Percentiles rank a stretch among this genome's conserved stretches.
Evolutionary conservation across 2,113 vertebrate species (phyloP).

Genomic region (Nothobranchius kuhntae): DNA sequence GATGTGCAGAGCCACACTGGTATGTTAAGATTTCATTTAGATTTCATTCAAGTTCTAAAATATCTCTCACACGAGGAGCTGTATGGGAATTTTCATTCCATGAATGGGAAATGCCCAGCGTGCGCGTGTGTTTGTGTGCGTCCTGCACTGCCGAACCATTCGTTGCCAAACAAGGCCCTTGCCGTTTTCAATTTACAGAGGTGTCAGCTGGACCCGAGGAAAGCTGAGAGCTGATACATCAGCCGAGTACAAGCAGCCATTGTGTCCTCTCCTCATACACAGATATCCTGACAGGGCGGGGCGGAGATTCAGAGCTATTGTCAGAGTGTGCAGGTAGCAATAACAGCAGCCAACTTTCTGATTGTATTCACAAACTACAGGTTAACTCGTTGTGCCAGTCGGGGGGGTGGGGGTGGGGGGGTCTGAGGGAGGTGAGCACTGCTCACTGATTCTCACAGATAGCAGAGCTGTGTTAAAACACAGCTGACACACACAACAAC

Average conservation of each 20-base stretch:
- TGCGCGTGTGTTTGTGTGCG: slow-evolving; percentile 40
- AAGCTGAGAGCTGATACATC: slow-evolving; percentile 64
- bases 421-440: slow-evolving; percentile 1
- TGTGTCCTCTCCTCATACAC: slow-evolving; percentile 65
- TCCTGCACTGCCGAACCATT: slow-evolving; percentile 44
- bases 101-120: slow-evolving; percentile 64
- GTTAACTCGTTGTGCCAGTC: slow-evolving; percentile 53
- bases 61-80: slow-evolving; percentile 48
- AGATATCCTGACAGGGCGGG: slow-evolving; percentile 59
- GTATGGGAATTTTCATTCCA: slow-evolving; percentile 66
- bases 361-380: slow-evolving; percentile 63
- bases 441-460: slow-evolving; percentile 45
- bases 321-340: slow-evolving; percentile 50
- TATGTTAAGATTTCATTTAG: slow-evolving; percentile 79
- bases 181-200: slow-evolving; percentile 75
- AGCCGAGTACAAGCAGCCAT: slow-evolving; percentile 46
- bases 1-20: slow-evolving; percentile 16
- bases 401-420: slow-evolving; percentile 23
- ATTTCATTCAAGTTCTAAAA: slow-evolving; percentile 79
- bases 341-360: slow-evolving; percentile 30
- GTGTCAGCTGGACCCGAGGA: slow-evolving; percentile 68
- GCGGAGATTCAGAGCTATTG: slow-evolving; percentile 52
- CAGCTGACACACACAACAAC: slow-evolving; percentile 25
- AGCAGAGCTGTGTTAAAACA: slow-evolving; percentile 42
- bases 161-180: slow-evolving; percentile 63